These are phyloP conservation scores for Diglossa brunneiventris DNA, from an alignment of 2,113 vertebrate species.

Conservation along the genomic window DNA sequence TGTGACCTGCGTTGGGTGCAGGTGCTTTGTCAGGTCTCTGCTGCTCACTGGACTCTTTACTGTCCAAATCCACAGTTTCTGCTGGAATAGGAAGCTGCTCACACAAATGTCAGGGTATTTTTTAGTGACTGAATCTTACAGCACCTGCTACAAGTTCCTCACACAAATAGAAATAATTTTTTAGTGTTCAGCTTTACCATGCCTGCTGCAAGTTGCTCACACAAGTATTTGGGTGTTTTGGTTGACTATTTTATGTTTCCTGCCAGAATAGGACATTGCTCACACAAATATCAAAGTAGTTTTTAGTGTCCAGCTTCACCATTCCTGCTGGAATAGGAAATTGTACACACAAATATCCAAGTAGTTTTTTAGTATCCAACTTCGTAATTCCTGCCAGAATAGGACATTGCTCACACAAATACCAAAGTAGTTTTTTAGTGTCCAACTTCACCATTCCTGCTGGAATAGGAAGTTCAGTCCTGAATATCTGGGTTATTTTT, in stretches of 20 bases:
- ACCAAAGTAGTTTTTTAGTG: background rate
- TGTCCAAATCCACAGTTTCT: accelerated
- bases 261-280: background rate
- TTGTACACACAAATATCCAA: background rate
- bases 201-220: background rate
- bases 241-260: too few relatives aligned
- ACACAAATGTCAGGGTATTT: background rate
- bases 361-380: background rate
- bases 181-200: background rate
- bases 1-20: background rate
- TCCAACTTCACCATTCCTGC: background rate
- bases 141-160: background rate
- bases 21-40: background rate
- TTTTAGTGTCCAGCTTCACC: too few relatives aligned
- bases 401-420: background rate
- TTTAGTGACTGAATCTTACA: background rate
- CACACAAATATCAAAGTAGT: too few relatives aligned
- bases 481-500: background rate
- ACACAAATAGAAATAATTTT: background rate
- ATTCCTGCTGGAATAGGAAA: background rate
- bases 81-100: background rate
- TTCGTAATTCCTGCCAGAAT: background rate
- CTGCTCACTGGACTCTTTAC: background rate
- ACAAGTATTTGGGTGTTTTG: too few relatives aligned
- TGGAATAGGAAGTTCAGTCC: background rate